Conservation (phyloP, 2,888 invertebrate species). For the Cerastoderma edule region DNA sequence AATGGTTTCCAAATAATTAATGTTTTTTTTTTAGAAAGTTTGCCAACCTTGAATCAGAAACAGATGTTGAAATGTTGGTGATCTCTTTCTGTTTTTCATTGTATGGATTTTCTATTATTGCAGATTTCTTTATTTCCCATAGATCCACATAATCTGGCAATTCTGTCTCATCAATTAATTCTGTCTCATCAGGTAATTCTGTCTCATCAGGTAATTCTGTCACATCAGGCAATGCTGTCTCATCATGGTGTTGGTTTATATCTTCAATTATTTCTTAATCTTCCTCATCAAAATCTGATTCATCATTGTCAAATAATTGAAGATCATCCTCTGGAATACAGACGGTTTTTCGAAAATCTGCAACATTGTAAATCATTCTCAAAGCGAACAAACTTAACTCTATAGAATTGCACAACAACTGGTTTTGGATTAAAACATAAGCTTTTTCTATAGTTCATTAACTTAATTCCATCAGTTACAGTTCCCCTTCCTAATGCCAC, state of each 20-base stretch:
- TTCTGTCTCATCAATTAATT: conserved; percentile 10
- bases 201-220: conserved; percentile 16
- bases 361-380: conserved; percentile 16
- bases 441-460: conserved; percentile 33
- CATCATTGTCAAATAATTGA: conserved; percentile 12
- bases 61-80: conserved; percentile 14
- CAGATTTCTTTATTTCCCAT: conserved; percentile 1
- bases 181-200: conserved; percentile 8
- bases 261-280: conserved; percentile 23
- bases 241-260: neutral
- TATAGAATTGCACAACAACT: conserved; percentile 31
- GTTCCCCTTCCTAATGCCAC: conserved; percentile 36
- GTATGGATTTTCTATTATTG: neutral
- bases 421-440: conserved; percentile 31
- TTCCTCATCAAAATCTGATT: conserved; percentile 37
- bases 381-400: neutral
- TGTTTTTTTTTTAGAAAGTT: conserved; percentile 7
- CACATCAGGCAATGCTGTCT: conserved; percentile 2
- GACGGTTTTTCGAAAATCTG: neutral
- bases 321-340: conserved; percentile 4
- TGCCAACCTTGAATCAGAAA: neutral
- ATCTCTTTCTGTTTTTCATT: conserved; percentile 15
- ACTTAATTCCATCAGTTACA: conserved; percentile 10
- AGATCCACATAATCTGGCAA: conserved; percentile 21
- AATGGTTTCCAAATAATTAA: conserved; percentile 17